A percentile compares a stretch with the other conserved stretches of the same genome.
Conservation (phyloP, 2,888 invertebrate species). For the Parasteatoda lunata region DNA sequence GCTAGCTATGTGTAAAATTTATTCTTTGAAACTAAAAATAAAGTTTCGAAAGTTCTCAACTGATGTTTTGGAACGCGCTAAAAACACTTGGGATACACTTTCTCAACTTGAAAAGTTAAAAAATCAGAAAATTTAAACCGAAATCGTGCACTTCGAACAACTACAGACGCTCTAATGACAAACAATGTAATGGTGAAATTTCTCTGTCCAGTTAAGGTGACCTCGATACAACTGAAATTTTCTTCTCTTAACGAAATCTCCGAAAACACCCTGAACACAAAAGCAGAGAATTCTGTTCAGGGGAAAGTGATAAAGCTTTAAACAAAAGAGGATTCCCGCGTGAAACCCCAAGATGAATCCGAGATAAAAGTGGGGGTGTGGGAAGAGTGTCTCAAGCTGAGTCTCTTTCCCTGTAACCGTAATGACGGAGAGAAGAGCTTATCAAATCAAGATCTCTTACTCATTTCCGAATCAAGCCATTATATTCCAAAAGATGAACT, state of each 20-base stretch:
- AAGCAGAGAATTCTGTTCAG: neutral
- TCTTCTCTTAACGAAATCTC: neutral
- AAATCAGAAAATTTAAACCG: too few species aligned
- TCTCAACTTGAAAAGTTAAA: too few species aligned
- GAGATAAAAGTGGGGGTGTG: conserved; percentile 23
- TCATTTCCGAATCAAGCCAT: conserved; percentile 62
- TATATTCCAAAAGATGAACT: conserved; percentile 65
- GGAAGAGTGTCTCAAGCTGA: neutral
- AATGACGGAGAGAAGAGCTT: conserved; percentile 58
- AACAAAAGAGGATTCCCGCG: conserved; percentile 53
- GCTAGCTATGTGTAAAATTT: too few species aligned
- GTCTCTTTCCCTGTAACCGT: conserved; percentile 41
- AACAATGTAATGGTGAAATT: neutral
- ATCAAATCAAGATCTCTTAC: conserved; percentile 49
- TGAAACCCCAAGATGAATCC: conserved; percentile 40
- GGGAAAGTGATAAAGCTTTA: conserved; percentile 24
- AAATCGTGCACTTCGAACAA: too few species aligned
- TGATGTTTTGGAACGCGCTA: too few species aligned
- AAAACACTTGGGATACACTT: too few species aligned
- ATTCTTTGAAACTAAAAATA: too few species aligned
- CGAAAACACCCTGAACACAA: neutral
- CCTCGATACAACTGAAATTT: neutral
- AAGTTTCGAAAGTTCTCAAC: too few species aligned
- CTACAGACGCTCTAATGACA: too few species aligned
- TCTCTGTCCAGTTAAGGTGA: neutral